These are phyloP conservation scores for Diarsia mendica DNA, from an alignment of 2,888 invertebrate genomes.

Conservation along the genomic window DNA sequence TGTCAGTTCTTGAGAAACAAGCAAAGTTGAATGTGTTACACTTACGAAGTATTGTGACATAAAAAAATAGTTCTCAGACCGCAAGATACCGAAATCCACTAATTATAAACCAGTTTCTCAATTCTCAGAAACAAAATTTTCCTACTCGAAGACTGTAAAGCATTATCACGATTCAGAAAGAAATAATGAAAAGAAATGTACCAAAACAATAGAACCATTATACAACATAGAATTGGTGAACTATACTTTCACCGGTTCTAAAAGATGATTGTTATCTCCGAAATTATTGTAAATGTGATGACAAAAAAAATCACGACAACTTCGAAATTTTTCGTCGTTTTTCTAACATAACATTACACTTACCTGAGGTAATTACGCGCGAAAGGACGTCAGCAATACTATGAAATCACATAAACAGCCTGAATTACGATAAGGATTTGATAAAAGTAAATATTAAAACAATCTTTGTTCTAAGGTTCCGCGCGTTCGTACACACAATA, in stretches of 20 bases:
- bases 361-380: slow-evolving; percentile 77
- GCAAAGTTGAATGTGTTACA: slow-evolving; percentile 21
- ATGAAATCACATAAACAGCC: slow-evolving; percentile 76
- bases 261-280: slow-evolving; percentile 68
- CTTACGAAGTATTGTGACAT: slow-evolving; percentile 28
- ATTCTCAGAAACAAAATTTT: slow-evolving; percentile 50
- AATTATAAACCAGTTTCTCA: slow-evolving; percentile 60
- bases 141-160: slow-evolving; percentile 25
- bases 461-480: slow-evolving; percentile 75
- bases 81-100: slow-evolving; percentile 22
- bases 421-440: slow-evolving; percentile 78
- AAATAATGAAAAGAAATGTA: slow-evolving; percentile 64
- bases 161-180: slow-evolving; percentile 52
- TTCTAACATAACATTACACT: slow-evolving; percentile 71
- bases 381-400: slow-evolving; percentile 73
- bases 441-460: slow-evolving; percentile 77
- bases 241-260: slow-evolving; percentile 72
- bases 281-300: slow-evolving; percentile 57
- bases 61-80: slow-evolving; percentile 33
- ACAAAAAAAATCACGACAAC: slow-evolving; percentile 54
- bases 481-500: slow-evolving; percentile 73
- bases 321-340: slow-evolving; percentile 48
- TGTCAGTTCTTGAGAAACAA: slow-evolving; percentile 27
- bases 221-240: slow-evolving; percentile 61
- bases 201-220: slow-evolving; percentile 70